Conservation (phyloP, 1,140 invertebrate genomes). For the Apis dorsata region DNA sequence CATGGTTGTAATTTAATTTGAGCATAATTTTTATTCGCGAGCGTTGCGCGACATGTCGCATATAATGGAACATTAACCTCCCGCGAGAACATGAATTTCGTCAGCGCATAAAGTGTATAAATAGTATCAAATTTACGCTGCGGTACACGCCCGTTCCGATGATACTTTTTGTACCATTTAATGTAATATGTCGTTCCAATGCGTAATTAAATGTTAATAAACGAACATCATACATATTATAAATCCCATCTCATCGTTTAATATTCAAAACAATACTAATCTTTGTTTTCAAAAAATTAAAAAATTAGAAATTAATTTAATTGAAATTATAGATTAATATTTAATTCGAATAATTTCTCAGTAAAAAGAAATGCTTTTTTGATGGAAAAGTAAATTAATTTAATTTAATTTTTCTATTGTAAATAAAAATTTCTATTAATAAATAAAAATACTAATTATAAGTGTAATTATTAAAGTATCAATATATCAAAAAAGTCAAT, state of each 20-base stretch:
- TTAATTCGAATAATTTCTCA: neutral
- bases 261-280: neutral
- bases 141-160: no score
- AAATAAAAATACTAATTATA: no score
- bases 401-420: no score
- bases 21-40: conserved; percentile 1
- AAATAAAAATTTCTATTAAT: no score
- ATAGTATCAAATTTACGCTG: conserved; percentile 11
- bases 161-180: conserved; percentile 1
- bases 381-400: no score
- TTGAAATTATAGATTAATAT: neutral
- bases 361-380: no score
- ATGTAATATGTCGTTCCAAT: neutral
- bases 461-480: no score
- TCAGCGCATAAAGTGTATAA: conserved; percentile 11
- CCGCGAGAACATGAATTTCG: neutral
- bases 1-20: neutral
- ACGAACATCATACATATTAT: neutral
- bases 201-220: neutral
- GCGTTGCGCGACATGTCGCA: conserved; percentile 18
- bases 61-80: conserved; percentile 21
- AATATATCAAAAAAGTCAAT: no score
- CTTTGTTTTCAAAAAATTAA: neutral
- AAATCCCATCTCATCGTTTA: neutral
- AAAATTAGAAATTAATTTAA: neutral